Conservation (phyloP, 2,113 vertebrate genomes). For the Aspidoscelis tigris region DNA sequence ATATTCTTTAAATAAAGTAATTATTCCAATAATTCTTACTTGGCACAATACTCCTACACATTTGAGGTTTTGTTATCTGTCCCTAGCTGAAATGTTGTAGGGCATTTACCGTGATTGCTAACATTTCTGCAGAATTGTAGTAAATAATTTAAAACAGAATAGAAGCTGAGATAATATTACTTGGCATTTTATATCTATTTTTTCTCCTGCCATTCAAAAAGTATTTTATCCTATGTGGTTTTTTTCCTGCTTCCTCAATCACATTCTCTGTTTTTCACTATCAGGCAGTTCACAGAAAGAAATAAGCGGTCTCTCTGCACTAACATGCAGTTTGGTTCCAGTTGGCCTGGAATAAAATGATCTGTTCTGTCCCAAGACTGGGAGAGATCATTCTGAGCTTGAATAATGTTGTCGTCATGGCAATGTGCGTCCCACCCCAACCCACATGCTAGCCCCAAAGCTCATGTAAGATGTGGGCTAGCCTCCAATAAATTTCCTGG, state of each 20-base stretch:
- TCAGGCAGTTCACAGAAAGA: not conserved
- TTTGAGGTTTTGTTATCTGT: slow-evolving; percentile 11
- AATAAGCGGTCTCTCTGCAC: too few species aligned
- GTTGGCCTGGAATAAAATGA: too few species aligned
- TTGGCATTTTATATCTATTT: not conserved
- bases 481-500: too few species aligned
- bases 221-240: not conserved
- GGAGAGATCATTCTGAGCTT: too few species aligned
- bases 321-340: too few species aligned
- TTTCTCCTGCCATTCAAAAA: not conserved
- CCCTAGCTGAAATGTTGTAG: slow-evolving; percentile 16
- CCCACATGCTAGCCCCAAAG: too few species aligned
- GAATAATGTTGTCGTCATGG: too few species aligned
- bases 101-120: not conserved
- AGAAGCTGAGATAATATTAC: not conserved
- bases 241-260: not conserved
- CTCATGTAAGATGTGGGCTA: too few species aligned
- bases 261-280: not conserved
- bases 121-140: not conserved
- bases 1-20: accelerated
- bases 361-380: too few species aligned
- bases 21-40: not conserved
- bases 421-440: too few species aligned
- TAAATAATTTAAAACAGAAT: not conserved
- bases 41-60: not conserved